Evolutionary conservation across 2,113 vertebrate genomes (phyloP).

Genomic region (Cettia cetti): DNA sequence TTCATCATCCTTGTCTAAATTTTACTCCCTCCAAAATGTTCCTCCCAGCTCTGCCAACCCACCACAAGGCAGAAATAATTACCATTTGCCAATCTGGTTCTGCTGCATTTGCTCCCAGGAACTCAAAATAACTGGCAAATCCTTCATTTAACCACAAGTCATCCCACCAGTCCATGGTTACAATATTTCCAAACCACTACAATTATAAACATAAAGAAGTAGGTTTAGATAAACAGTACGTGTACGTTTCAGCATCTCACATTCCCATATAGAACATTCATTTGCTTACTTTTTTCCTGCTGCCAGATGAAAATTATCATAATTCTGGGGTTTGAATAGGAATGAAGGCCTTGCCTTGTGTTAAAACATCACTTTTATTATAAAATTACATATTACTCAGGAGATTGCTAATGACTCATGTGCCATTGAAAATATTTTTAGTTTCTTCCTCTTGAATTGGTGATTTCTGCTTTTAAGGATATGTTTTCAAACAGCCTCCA

Average conservation of each 20-base stretch:
- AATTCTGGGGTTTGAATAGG: not conserved
- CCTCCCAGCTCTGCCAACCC: not conserved
- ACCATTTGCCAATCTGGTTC: conserved; percentile 89
- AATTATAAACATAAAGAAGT: conserved; percentile 20
- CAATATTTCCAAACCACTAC: conserved; percentile 98
- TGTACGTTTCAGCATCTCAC: not conserved
- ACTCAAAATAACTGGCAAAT: conserved; percentile 96
- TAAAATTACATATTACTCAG: not conserved
- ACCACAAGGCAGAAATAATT: conserved; percentile 46
- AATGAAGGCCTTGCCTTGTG: not conserved
- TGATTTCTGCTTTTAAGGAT: not conserved
- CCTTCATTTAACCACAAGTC: conserved; percentile 97
- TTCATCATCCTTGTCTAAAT: not conserved
- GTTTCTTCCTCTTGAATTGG: not conserved
- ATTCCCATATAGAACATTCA: not conserved
- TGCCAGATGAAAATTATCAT: not conserved
- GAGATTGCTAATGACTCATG: conserved; percentile 9
- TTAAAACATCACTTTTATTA: not conserved
- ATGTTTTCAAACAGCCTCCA: conserved; percentile 19
- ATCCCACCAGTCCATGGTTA: conserved; percentile 99
- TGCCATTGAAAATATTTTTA: conserved; percentile 25
- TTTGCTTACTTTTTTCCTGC: not conserved
- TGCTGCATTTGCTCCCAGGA: conserved; percentile 78
- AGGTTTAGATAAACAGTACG: not conserved
- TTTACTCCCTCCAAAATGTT: not conserved